phyloP scores from a whole-genome alignment of 2,113 vertebrate species.

The Lates calcarifer region DNA sequence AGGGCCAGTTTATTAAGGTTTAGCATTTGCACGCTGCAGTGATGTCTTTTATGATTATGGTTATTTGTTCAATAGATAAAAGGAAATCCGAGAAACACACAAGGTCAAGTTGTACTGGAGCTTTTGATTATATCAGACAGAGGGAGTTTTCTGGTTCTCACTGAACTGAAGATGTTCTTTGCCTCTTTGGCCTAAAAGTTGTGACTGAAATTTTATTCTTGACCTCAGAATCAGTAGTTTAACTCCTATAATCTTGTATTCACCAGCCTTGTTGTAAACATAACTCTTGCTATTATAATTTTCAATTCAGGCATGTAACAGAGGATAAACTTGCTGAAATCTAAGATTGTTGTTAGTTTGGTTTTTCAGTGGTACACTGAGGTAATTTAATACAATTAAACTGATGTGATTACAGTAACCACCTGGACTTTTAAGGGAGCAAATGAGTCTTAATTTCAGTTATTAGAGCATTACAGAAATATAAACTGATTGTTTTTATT shows the following conservation, averaged over 20 bases:
- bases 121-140: too few relatives aligned
- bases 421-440: background rate
- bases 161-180: background rate
- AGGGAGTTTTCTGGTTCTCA: background rate
- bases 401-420: background rate
- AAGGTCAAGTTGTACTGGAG: too few relatives aligned
- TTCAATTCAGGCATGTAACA: background rate
- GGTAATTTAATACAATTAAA: background rate
- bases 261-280: background rate
- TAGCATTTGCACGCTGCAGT: constrained; percentile 14
- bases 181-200: too few relatives aligned
- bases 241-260: background rate
- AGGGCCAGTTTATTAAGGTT: constrained; percentile 23
- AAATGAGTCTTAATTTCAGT: background rate
- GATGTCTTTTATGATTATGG: background rate
- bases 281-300: background rate
- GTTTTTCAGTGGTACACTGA: too few relatives aligned
- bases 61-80: background rate
- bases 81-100: background rate
- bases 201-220: background rate
- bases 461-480: background rate
- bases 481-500: background rate
- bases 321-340: too few relatives aligned
- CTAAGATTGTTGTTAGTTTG: too few relatives aligned
- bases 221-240: background rate